These are phyloP conservation scores for Diorhabda carinulata DNA, from an alignment of 1,140 invertebrate species.

Conservation along the genomic window DNA sequence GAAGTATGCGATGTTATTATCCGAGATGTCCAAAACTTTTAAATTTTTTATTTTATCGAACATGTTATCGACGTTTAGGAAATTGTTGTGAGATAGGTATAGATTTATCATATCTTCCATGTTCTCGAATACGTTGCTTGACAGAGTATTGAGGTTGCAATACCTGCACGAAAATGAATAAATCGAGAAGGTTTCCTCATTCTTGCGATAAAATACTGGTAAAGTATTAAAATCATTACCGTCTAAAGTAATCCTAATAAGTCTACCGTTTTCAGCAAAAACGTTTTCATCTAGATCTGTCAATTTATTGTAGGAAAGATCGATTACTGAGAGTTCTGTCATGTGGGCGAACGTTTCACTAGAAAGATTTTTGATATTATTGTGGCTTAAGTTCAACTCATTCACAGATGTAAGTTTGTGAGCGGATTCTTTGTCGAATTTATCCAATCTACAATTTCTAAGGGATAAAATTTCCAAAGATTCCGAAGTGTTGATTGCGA, in stretches of 20 bases:
- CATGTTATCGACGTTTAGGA: constrained; percentile 28
- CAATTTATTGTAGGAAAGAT: constrained; percentile 42
- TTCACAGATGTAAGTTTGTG: constrained; percentile 30
- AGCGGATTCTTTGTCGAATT: constrained; percentile 31
- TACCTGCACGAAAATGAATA: constrained; percentile 41
- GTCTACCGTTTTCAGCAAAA: constrained; percentile 32
- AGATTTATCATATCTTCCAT: constrained; percentile 33
- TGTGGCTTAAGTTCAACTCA: constrained; percentile 41
- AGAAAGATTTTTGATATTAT: constrained; percentile 34
- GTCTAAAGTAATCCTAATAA: constrained; percentile 39
- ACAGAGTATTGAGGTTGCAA: constrained; percentile 31
- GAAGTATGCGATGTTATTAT: constrained; percentile 37
- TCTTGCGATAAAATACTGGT: constrained; percentile 34
- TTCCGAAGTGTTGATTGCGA: constrained; percentile 29
- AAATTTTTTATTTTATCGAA: constrained; percentile 32
- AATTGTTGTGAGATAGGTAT: constrained; percentile 33
- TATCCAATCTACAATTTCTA: constrained; percentile 35
- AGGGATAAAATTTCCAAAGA: constrained; percentile 38
- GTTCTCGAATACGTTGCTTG: constrained; percentile 29
- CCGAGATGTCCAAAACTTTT: constrained; percentile 34
- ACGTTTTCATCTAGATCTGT: constrained; percentile 32
- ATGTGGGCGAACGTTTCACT: constrained; percentile 32
- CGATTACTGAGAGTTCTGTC: constrained; percentile 33
- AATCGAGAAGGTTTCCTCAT: constrained; percentile 28
- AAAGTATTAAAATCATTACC: constrained; percentile 38